Base-by-base conservation (phyloP, 1,140 invertebrate species). In the Telenomus remus region DNA sequence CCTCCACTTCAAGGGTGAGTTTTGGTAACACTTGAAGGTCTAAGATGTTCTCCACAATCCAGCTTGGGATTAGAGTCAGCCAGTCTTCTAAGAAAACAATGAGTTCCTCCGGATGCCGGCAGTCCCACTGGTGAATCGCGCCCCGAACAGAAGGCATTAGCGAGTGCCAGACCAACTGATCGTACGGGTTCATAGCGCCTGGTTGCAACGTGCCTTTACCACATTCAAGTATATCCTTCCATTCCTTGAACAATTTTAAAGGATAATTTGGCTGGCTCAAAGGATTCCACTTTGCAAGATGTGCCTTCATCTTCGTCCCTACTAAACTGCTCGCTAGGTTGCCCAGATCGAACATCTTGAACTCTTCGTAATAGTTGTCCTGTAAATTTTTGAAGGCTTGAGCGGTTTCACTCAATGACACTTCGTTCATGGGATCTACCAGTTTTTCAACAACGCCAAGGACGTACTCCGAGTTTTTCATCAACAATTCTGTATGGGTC, bases 91-190 rank as follows among this genome's bases (percentile, higher is more conserved):
- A 80, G 4, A 98, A 85, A 15, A 91, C 91, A 5, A 97, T 91
- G 89, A 99, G 90, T 0, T 91, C 89, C 9, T 93, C 92, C 81
- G 92, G 91, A 47, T 92, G 86, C 53, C 95, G 91, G 19, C 94
- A 93, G 80, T 94, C 92, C 95, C 95, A 96, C 12, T 81, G 82
- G 13, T 91, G 89, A 79, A 94, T 89, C 35, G 93, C 91, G 65
- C 89, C 89, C 76, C 95, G 89, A 56, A 97, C 88, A 59, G 89
- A 90, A 33, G 96, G 96, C 91, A 97, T 94, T 92, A 96, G 96
- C 0, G 94, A 92, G 65, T 96, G 94, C 96, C 96, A 98, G 55
- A 98, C 88, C 4, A 98, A 86, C 74, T 90, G 90, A 81, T 95
- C 93, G 81, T 95, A 96, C 0, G 94, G 92, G 82, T 93, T 92